Percentiles rank a stretch among this genome's conserved stretches.
These are phyloP conservation scores for Chloroclysta siterata DNA, from an alignment of 2,888 invertebrate species.

Conservation along the genomic window DNA sequence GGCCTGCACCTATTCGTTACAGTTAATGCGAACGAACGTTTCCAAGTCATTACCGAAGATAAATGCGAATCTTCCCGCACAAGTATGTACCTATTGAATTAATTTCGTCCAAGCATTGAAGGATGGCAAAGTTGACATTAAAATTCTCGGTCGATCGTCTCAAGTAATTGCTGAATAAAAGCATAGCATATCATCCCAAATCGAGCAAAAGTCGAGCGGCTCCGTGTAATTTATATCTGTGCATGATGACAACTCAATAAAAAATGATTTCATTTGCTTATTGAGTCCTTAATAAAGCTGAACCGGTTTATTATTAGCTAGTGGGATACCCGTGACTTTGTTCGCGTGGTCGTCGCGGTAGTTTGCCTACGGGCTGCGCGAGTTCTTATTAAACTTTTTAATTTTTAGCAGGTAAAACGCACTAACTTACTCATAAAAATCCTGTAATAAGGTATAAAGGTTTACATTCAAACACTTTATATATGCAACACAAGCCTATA, in stretches of 20 bases:
- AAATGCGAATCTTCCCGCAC: conserved; percentile 62
- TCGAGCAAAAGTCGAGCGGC: conserved; percentile 73
- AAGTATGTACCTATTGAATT: conserved; percentile 73
- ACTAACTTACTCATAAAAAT: no score
- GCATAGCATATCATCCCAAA: conserved; percentile 74
- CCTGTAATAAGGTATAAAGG: no score
- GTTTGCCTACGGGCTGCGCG: not conserved
- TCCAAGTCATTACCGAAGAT: conserved; percentile 77
- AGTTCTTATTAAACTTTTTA: no score
- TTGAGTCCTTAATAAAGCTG: conserved; percentile 83
- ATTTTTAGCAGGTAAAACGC: no score
- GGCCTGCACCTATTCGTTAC: conserved; percentile 70
- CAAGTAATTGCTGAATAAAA: conserved; percentile 85
- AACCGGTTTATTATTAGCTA: conserved; percentile 61
- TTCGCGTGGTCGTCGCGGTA: not conserved
- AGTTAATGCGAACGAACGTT: conserved; percentile 69
- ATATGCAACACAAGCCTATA: no score
- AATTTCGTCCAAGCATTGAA: conserved; percentile 79
- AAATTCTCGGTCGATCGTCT: conserved; percentile 81
- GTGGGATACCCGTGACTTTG: not conserved
- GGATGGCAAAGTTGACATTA: conserved; percentile 83
- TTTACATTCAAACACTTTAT: no score
- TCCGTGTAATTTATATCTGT: conserved; percentile 79
- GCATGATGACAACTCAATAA: conserved; percentile 84
- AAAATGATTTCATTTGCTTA: conserved; percentile 85